Evolutionary conservation across 2,797 vertebrate genomes (phyloP).

Genomic region (Bradypus variegatus): DNA sequence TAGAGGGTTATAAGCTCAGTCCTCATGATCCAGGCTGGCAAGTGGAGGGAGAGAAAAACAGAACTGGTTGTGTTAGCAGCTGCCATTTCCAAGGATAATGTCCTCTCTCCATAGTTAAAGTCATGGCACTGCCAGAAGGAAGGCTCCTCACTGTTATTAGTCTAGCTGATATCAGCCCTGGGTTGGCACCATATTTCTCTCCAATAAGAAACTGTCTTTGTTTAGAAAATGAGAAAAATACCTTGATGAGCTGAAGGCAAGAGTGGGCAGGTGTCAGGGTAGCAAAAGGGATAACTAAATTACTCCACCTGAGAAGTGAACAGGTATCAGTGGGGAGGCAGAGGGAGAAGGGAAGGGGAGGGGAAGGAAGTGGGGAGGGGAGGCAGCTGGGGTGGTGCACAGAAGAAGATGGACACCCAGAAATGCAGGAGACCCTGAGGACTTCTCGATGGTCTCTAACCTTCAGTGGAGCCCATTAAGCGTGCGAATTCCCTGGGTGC

Average conservation of each 20-base stretch:
- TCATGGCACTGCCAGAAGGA: neutral
- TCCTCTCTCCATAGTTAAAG: neutral
- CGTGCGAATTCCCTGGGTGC: neutral
- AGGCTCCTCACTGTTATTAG: neutral
- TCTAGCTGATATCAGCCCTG: neutral
- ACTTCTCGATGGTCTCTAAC: neutral
- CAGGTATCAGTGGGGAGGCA: neutral
- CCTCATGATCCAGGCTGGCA: neutral
- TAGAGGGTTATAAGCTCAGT: neutral
- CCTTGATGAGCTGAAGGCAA: neutral
- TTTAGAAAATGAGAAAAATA: neutral
- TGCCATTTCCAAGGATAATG: neutral
- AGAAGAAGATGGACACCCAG: neutral
- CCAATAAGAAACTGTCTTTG: neutral
- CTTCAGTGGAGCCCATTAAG: neutral
- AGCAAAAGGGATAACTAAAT: neutral
- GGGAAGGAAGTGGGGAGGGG: neutral
- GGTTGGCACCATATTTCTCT: neutral
- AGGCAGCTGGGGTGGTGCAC: neutral
- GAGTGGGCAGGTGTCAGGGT: neutral
- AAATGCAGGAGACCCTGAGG: neutral
- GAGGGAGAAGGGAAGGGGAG: neutral
- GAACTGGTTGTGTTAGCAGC: neutral
- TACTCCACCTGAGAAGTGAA: neutral
- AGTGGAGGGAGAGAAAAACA: neutral